These are phyloP conservation scores for Samia ricini DNA, from an alignment of 1,140 invertebrate genomes.

Conservation along the genomic window DNA sequence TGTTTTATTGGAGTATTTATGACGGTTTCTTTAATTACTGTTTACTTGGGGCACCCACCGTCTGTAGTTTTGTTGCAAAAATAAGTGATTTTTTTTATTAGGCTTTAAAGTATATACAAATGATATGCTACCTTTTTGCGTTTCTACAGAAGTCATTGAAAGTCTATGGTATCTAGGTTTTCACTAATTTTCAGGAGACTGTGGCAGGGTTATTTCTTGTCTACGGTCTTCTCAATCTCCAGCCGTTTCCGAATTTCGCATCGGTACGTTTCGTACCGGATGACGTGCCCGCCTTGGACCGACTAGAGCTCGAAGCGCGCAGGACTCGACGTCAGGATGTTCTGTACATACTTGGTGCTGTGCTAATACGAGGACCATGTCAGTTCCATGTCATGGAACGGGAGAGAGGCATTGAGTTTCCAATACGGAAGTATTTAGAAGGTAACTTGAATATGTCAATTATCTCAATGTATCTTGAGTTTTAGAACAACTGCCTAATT, in stretches of 20 bases:
- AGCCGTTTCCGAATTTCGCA: constrained; percentile 49
- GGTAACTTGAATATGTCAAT: constrained; percentile 30
- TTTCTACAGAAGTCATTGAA: too few species aligned
- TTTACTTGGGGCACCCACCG: too few species aligned
- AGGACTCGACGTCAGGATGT: constrained; percentile 44
- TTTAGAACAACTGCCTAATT: too few species aligned
- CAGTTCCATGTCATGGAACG: constrained; percentile 43
- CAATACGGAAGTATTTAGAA: constrained; percentile 52
- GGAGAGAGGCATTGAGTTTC: constrained; percentile 52
- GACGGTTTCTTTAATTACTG: too few species aligned
- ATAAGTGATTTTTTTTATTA: too few species aligned
- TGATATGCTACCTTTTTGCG: too few species aligned
- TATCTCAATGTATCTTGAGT: too few species aligned
- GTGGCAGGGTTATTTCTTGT: constrained; percentile 53
- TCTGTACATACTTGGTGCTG: constrained; percentile 45
- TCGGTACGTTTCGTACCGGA: constrained; percentile 39
- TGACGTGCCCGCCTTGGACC: constrained; percentile 40
- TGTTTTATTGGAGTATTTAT: too few species aligned
- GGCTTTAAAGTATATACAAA: too few species aligned
- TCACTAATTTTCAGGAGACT: constrained; percentile 40
- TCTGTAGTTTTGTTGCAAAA: too few species aligned
- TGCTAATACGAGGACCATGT: constrained; percentile 40
- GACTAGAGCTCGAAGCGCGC: constrained; percentile 42
- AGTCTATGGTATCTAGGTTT: too few species aligned
- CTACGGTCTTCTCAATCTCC: constrained; percentile 46